Evolutionary conservation across 2,797 vertebrate genomes (phyloP).

Genomic region (Orientallactaga sibirica): DNA sequence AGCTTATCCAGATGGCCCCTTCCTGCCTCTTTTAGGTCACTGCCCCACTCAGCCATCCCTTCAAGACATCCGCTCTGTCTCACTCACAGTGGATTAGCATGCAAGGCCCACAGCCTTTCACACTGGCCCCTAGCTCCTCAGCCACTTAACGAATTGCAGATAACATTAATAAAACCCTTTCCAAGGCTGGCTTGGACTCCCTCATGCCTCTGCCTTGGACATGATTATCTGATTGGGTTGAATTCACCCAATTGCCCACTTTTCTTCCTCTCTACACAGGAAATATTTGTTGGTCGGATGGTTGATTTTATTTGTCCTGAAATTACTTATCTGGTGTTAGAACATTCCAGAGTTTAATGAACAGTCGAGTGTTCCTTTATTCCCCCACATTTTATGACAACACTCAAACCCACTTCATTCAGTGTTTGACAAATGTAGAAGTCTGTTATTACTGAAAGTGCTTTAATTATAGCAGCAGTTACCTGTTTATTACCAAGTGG

Average conservation of each 20-base stretch:
- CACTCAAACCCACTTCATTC: not conserved
- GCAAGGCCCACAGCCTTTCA: fast-evolving
- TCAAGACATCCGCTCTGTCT: fast-evolving
- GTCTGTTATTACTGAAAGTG: not conserved
- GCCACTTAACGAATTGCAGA: not conserved
- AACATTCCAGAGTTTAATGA: slow-evolving; percentile 17
- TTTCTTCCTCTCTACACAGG: not conserved
- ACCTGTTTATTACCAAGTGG: not conserved
- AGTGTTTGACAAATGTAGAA: not conserved
- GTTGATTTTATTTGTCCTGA: slow-evolving; percentile 53
- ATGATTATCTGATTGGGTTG: not conserved
- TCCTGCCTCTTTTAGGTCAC: not conserved
- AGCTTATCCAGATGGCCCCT: no score
- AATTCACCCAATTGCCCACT: not conserved
- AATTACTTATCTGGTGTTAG: slow-evolving; percentile 32
- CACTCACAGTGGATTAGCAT: fast-evolving
- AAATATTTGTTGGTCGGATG: not conserved
- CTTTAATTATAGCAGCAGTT: not conserved
- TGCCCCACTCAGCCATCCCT: fast-evolving
- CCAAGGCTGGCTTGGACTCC: not conserved
- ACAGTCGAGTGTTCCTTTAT: not conserved
- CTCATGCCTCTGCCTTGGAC: not conserved
- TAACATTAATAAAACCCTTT: not conserved
- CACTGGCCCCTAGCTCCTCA: fast-evolving
- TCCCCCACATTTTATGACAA: slow-evolving; percentile 15